Conservation (phyloP, 2,888 invertebrate species). For the Crepidodera aurea region DNA sequence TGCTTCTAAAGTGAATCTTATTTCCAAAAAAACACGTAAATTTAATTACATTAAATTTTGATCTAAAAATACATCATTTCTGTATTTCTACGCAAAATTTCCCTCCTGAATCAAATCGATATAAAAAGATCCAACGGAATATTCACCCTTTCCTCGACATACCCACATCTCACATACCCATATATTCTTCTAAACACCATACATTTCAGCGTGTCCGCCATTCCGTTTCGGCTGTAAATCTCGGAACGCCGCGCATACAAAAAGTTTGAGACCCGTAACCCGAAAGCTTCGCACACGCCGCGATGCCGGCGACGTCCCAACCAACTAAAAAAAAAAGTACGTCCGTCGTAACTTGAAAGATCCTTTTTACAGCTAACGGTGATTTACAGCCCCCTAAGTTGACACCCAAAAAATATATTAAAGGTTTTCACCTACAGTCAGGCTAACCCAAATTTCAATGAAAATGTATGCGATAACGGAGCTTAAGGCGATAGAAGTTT, state of each 20-base stretch:
- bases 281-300: constrained; percentile 5
- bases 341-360: constrained; percentile 34
- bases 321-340: constrained; percentile 26
- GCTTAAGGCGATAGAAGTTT: not conserved
- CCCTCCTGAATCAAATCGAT: too few species aligned
- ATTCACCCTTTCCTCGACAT: too few species aligned
- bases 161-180: constrained; percentile 1
- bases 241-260: constrained; percentile 22
- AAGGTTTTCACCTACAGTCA: constrained; percentile 34
- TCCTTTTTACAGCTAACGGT: constrained; percentile 33
- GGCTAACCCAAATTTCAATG: constrained; percentile 32
- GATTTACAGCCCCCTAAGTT: constrained; percentile 38
- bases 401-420: constrained; percentile 43
- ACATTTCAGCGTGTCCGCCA: constrained; percentile 22
- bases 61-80: too few species aligned
- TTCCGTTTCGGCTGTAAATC: constrained; percentile 30
- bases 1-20: too few species aligned
- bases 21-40: too few species aligned
- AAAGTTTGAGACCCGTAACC: constrained; percentile 24
- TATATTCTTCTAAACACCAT: constrained; percentile 24
- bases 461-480: not conserved
- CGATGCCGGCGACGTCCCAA: not conserved
- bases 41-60: too few species aligned
- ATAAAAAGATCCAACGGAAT: too few species aligned
- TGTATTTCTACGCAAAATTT: too few species aligned